Conservation (phyloP, 2,797 vertebrate species). For the Esox lucius region DNA sequence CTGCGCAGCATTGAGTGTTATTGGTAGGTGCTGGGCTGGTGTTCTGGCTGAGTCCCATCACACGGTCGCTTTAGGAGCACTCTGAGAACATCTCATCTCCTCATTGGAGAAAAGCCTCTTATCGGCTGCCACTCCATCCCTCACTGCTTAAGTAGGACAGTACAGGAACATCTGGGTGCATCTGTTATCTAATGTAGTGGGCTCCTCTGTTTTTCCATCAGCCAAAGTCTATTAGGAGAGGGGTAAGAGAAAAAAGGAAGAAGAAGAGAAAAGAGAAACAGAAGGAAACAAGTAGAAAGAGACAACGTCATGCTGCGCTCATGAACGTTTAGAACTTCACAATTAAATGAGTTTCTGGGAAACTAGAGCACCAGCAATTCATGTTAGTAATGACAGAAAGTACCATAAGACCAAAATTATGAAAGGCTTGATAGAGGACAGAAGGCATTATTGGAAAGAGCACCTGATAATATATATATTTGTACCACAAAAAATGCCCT, state of each 20-base stretch:
- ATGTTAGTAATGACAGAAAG: neutral
- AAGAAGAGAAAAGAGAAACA: slow-evolving; percentile 9
- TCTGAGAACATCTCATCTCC: slow-evolving; percentile 26
- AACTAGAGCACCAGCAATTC: neutral
- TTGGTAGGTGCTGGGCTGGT: slow-evolving; percentile 40
- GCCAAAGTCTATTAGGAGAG: neutral
- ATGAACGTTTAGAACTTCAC: slow-evolving; percentile 2
- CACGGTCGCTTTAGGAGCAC: slow-evolving; percentile 6
- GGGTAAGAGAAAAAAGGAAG: slow-evolving; percentile 18
- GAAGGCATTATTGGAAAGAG: no score
- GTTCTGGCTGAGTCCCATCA: slow-evolving; percentile 37
- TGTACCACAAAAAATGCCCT: no score
- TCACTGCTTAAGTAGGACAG: slow-evolving; percentile 8
- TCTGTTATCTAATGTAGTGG: neutral
- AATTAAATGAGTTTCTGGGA: neutral
- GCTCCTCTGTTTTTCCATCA: neutral
- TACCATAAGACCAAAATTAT: neutral
- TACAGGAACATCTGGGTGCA: slow-evolving; percentile 8
- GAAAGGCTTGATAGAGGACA: no score
- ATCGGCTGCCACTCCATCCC: slow-evolving; percentile 9
- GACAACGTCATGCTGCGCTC: neutral
- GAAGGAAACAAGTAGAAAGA: slow-evolving; percentile 10
- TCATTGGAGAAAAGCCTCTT: slow-evolving; percentile 18
- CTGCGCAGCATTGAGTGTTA: slow-evolving; percentile 29
- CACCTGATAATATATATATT: no score